phyloP scores from a whole-genome alignment of 2,888 invertebrate genomes.

The Plemyria rubiginata region DNA sequence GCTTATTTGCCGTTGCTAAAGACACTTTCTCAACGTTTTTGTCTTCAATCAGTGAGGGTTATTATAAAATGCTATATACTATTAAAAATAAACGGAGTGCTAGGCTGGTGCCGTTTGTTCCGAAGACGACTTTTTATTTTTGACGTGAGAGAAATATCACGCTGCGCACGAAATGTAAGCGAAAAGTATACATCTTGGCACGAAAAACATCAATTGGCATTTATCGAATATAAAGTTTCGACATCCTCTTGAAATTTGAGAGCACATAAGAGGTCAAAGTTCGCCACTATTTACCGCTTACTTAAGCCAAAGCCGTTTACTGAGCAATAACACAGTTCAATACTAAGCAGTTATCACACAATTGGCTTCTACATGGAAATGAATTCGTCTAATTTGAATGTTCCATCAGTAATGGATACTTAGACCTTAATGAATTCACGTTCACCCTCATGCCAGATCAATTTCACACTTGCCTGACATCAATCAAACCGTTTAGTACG shows the following conservation, averaged over 20 bases:
- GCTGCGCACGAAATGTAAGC: no score
- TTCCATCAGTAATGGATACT: constrained; percentile 38
- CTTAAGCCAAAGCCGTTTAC: not conserved
- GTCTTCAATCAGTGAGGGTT: not conserved
- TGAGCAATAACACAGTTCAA: constrained; percentile 14
- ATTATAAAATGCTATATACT: not conserved
- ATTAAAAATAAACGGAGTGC: not conserved
- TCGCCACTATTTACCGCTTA: not conserved
- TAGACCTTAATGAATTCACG: constrained; percentile 40
- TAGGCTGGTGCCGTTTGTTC: not conserved
- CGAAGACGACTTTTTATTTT: not conserved
- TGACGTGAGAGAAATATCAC: no score
- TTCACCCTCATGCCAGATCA: constrained; percentile 45
- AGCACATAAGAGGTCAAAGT: no score
- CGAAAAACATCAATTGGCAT: no score
- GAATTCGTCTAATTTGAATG: constrained; percentile 40
- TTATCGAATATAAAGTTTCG: no score
- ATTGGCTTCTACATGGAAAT: constrained; percentile 35
- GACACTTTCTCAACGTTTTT: not conserved
- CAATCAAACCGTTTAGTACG: constrained; percentile 49
- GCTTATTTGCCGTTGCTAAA: no score
- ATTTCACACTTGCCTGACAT: constrained; percentile 54
- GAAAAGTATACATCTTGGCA: no score
- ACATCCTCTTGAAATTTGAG: no score
- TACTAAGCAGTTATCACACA: constrained; percentile 30